Percentiles rank a stretch among this genome's conserved stretches.
Conservation (phyloP, 2,797 vertebrate genomes). For the Naso thynnoides region DNA sequence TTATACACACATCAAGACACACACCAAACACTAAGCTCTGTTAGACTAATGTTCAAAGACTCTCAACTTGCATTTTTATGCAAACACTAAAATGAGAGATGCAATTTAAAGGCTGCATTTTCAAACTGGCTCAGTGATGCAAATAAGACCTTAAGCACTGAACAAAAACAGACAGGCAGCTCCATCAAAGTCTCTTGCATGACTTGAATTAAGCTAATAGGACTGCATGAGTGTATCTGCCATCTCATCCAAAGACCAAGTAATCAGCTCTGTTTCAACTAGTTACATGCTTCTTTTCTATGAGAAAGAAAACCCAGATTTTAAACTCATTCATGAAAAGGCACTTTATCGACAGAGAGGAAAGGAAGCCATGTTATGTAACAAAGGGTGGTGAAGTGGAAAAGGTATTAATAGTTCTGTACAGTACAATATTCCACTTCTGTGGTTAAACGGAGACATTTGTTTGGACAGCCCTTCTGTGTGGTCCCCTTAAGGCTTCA, state of each 20-base stretch:
- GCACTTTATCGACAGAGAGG: constrained; percentile 27
- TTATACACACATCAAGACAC: neutral
- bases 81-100: constrained; percentile 17
- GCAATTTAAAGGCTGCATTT: constrained; percentile 31
- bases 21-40: constrained; percentile 10
- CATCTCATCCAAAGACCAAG: constrained; percentile 10
- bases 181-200: constrained; percentile 15
- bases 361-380: constrained; percentile 40
- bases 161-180: constrained; percentile 2
- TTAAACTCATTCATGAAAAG: constrained; percentile 48
- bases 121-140: constrained; percentile 33
- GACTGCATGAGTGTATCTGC: constrained; percentile 1
- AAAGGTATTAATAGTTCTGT: constrained; percentile 47
- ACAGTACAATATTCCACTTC: constrained; percentile 28
- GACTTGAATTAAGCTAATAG: constrained; percentile 17
- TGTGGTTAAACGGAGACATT: constrained; percentile 58
- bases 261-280: constrained; percentile 41
- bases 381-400: constrained; percentile 24
- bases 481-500: constrained; percentile 66
- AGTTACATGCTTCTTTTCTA: constrained; percentile 8
- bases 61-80: constrained; percentile 23
- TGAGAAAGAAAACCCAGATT: constrained; percentile 28
- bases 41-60: constrained; percentile 18
- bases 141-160: constrained; percentile 41
- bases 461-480: constrained; percentile 59